Conservation (phyloP, 2,888 invertebrate species). For the Macrosoma leucophasiata region DNA sequence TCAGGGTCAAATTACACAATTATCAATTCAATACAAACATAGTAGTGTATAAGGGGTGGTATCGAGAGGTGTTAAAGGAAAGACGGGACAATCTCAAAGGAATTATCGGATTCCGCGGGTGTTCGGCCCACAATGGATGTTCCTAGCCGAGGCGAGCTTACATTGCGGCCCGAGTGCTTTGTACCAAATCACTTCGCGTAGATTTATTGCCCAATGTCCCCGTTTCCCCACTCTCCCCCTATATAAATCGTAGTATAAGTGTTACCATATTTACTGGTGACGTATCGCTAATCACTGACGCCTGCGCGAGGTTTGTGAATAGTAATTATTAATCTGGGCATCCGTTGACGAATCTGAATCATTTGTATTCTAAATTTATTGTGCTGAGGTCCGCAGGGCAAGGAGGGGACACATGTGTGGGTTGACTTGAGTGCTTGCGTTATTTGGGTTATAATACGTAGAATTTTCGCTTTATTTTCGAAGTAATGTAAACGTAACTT, state of each 20-base stretch:
- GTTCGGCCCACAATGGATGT: constrained; percentile 66
- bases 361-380: constrained; percentile 67
- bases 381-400: constrained; percentile 43
- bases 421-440: too few relatives aligned
- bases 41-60: constrained; percentile 39
- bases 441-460: too few relatives aligned
- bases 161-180: constrained; percentile 66
- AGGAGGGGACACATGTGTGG: constrained; percentile 21
- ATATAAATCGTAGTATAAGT: constrained; percentile 72
- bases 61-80: constrained; percentile 65
- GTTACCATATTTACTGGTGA: constrained; percentile 74
- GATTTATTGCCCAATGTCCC: constrained; percentile 68
- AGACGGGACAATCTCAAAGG: constrained; percentile 69
- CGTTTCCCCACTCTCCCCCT: constrained; percentile 60
- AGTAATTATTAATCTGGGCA: constrained; percentile 67
- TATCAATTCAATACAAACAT: constrained; percentile 37
- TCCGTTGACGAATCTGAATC: constrained; percentile 66
- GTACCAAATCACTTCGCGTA: constrained; percentile 70
- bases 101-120: constrained; percentile 72
- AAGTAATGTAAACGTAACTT: too few relatives aligned
- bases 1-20: constrained; percentile 25
- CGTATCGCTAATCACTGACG: constrained; percentile 68
- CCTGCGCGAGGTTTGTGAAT: constrained; percentile 52
- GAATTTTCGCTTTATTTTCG: too few relatives aligned
- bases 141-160: constrained; percentile 64